Percentiles rank a stretch among this genome's conserved stretches.
Evolutionary conservation across 2,113 vertebrate genomes (phyloP).

Genomic region (Tetrax tetrax): DNA sequence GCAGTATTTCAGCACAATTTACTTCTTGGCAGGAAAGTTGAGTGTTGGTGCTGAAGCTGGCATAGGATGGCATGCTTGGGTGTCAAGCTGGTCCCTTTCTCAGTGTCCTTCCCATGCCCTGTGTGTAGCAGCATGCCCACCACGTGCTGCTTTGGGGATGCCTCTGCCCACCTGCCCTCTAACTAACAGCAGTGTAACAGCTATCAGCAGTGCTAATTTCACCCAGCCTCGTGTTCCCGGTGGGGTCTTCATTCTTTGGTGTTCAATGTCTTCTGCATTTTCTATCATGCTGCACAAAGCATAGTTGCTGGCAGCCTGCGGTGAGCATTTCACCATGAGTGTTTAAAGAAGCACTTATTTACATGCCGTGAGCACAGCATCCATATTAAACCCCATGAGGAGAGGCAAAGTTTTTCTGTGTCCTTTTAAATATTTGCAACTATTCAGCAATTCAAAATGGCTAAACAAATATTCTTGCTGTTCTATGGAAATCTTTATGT

Average conservation of each 20-base stretch:
- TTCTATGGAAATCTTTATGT: not conserved
- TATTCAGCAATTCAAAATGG: not conserved
- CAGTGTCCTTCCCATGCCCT: accelerated
- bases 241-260: not conserved
- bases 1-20: not conserved
- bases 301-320: not conserved
- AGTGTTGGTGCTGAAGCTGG: not conserved
- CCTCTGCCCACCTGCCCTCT: not conserved
- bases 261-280: not conserved
- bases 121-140: accelerated
- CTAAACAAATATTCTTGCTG: not conserved
- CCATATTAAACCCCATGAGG: not conserved
- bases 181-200: accelerated
- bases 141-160: too few relatives aligned
- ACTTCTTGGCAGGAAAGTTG: not conserved
- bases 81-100: not conserved
- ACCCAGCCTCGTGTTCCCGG: accelerated
- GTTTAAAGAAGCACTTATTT: not conserved
- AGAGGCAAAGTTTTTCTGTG: not conserved
- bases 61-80: accelerated
- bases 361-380: accelerated
- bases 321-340: accelerated
- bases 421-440: not conserved
- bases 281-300: accelerated
- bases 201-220: not conserved